Evolutionary conservation across 2,113 vertebrate species (phyloP).

Genomic region (Onychostoma macrolepis): DNA sequence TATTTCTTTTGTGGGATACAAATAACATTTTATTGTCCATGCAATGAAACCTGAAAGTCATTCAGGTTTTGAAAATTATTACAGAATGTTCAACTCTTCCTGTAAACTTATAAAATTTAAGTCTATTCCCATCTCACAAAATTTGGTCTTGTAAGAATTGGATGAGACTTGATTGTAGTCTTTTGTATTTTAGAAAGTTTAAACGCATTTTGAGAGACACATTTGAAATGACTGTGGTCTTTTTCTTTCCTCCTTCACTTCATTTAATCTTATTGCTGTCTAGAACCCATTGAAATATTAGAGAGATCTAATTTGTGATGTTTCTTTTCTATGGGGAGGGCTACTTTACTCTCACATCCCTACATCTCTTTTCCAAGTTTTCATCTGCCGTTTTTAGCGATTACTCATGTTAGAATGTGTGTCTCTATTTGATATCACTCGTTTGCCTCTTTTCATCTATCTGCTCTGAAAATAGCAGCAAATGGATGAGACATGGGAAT

Average conservation of each 20-base stretch:
- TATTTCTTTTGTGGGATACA: no score
- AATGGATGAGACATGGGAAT: conserved; percentile 47
- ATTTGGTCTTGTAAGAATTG: not conserved
- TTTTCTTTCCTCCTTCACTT: not conserved
- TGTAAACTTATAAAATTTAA: not conserved
- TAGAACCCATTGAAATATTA: not conserved
- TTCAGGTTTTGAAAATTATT: not conserved
- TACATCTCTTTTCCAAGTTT: not conserved
- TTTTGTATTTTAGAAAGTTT: not conserved
- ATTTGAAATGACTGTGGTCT: not conserved
- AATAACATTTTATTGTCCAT: no score
- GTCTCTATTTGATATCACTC: not conserved
- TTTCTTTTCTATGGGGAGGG: not conserved
- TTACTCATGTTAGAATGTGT: conserved; percentile 15
- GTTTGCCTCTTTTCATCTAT: conserved; percentile 20
- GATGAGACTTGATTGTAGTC: not conserved
- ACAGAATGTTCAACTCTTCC: not conserved
- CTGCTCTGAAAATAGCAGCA: conserved; percentile 27
- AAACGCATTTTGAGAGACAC: not conserved
- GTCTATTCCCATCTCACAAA: not conserved
- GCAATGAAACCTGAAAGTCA: not conserved
- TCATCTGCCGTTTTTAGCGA: not conserved
- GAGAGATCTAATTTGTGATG: not conserved
- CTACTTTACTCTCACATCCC: not conserved
- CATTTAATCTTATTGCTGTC: not conserved